Conservation (phyloP, 2,888 invertebrate genomes). For the Drosophila robusta region DNA sequence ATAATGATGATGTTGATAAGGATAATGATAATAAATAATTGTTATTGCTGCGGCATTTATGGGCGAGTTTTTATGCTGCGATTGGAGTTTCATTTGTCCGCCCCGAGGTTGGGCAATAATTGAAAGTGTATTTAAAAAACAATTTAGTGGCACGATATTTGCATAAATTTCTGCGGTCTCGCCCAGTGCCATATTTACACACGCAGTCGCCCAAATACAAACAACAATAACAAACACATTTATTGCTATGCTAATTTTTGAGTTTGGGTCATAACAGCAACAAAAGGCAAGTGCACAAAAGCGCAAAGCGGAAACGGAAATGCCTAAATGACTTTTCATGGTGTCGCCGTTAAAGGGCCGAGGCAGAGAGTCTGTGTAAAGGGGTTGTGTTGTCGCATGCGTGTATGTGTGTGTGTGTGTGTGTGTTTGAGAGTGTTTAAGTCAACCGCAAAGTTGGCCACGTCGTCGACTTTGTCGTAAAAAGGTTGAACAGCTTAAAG, state of each 20-base stretch:
- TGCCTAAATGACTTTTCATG: slow-evolving; percentile 80
- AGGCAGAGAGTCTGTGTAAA: neutral
- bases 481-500: slow-evolving; percentile 71
- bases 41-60: slow-evolving; percentile 37
- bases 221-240: slow-evolving; percentile 56
- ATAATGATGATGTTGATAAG: neutral
- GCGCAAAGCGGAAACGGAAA: slow-evolving; percentile 76
- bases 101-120: slow-evolving; percentile 56
- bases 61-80: slow-evolving; percentile 15
- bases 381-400: neutral
- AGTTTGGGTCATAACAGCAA: slow-evolving; percentile 58
- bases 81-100: slow-evolving; percentile 28
- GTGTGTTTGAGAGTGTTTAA: slow-evolving; percentile 26
- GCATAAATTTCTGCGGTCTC: slow-evolving; percentile 69
- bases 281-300: slow-evolving; percentile 72
- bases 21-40: slow-evolving; percentile 34
- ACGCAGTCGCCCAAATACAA: slow-evolving; percentile 33
- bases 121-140: slow-evolving; percentile 79
- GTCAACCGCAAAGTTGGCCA: slow-evolving; percentile 75
- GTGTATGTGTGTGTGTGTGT: slow-evolving; percentile 1
- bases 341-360: slow-evolving; percentile 51
- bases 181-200: slow-evolving; percentile 36
- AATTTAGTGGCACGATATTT: slow-evolving; percentile 70
- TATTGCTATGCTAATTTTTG: slow-evolving; percentile 77
- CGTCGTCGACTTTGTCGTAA: slow-evolving; percentile 71